Conservation (phyloP, 2,888 invertebrate species). For the Nomada fabriciana region DNA sequence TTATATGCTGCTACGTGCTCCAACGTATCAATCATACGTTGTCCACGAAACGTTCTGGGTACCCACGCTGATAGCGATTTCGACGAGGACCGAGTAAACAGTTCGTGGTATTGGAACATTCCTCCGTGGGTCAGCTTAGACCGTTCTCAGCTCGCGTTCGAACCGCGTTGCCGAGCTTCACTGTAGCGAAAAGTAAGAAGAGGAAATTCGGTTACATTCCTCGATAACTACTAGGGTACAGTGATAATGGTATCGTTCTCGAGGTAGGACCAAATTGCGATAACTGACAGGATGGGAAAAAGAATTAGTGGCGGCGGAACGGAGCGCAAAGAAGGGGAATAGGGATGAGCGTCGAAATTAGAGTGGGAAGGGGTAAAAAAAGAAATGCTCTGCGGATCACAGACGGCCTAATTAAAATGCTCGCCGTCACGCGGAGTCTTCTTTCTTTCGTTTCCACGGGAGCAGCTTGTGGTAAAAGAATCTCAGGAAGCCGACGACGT, state of each 20-base stretch:
- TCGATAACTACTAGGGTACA: neutral
- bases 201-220: neutral
- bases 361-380: slow-evolving; percentile 25
- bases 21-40: slow-evolving; percentile 1
- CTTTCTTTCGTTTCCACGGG: slow-evolving; percentile 47
- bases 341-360: neutral
- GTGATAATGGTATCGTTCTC: neutral
- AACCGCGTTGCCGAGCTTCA: no score
- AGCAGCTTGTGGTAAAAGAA: slow-evolving; percentile 48
- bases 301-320: slow-evolving; percentile 2
- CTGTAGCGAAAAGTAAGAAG: no score
- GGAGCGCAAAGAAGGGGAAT: neutral
- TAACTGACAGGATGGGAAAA: slow-evolving; percentile 4
- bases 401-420: slow-evolving; percentile 74
- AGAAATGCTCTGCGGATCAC: slow-evolving; percentile 70
- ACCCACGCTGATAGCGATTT: no score
- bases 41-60: no score
- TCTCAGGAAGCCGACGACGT: slow-evolving; percentile 58
- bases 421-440: slow-evolving; percentile 58
- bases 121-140: no score
- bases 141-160: no score
- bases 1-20: neutral
- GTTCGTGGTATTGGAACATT: no score
- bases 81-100: no score
- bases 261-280: neutral